phyloP scores from a whole-genome alignment of 2,113 vertebrate genomes.

The Laticauda colubrina region DNA sequence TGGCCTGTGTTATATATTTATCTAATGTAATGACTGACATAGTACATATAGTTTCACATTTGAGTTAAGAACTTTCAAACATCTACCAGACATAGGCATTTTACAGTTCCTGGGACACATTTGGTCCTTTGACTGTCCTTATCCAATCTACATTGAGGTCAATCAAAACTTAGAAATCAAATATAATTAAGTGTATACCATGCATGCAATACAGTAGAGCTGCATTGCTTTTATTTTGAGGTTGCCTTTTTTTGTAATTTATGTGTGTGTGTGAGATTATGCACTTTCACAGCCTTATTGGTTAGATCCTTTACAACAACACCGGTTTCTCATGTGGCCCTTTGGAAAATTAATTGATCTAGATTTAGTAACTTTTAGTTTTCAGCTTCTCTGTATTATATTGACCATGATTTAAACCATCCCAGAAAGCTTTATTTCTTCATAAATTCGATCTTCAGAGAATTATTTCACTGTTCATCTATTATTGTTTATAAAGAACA shows the following conservation, averaged over 20 bases:
- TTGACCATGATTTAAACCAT: background rate
- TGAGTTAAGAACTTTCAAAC: background rate
- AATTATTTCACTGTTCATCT: background rate
- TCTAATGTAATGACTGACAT: background rate
- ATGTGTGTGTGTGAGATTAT: background rate
- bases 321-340: background rate
- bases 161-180: background rate
- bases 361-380: background rate
- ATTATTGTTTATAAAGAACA: background rate
- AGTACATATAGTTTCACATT: background rate
- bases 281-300: background rate
- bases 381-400: background rate
- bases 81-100: background rate
- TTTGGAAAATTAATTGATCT: background rate
- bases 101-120: too few relatives aligned
- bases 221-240: background rate
- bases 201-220: background rate
- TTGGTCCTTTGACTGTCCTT: too few relatives aligned
- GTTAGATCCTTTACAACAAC: background rate
- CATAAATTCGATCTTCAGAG: background rate
- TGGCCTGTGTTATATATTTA: background rate
- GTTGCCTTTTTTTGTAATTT: too few relatives aligned
- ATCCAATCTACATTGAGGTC: background rate
- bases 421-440: background rate
- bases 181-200: background rate